Evolutionary conservation across 2,797 vertebrate species (phyloP), one percentile per base, ranked within the genome.

Genomic region (Phoebastria nigripes): DNA sequence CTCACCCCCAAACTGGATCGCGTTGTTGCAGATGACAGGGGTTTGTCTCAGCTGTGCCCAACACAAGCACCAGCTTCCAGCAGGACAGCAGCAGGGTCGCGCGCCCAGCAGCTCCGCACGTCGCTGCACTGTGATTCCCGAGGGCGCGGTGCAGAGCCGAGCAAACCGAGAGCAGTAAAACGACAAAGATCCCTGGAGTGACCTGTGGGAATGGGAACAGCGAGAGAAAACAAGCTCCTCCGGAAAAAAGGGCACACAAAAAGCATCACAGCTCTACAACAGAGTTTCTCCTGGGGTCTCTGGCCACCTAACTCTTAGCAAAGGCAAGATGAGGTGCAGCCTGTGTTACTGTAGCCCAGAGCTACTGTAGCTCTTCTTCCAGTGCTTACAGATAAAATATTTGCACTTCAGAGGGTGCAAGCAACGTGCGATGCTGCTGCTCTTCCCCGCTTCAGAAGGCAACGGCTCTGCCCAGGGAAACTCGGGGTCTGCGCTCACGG

Each of bases 1-100:
- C 46, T 33, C 35, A 4, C 37, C 35, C 58, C 58, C 29, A 9
- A 2, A 13, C 8, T 0, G 13, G 8, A 9, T 13, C 11, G 33
- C 11, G 8, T 15, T 13, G 19, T 0, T 26, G 58, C 4, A 6
- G 35, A 7, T 5, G 1, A 17, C 12, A 2, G 7, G 61, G 41
- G 4, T 44, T 54, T 31, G 39, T 10, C 61, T 19, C 2, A 2
- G 76, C 4, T 6, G 6, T 11, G 31, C 39, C 31, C 76, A 8
- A 44, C 12, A 1, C 28, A 1, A 18, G 58, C 58, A 15, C 33
- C 44, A 9, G 44, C n/a, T 49, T 6, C 44, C 73, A 33, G 56
- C 55, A 11, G 72, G 42, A 47, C 55, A 4, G 42, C 56, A 26
- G 22, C 46, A 6, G 46, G 46, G 29, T 6, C 6, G 6, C 6